Percentiles rank a stretch among this genome's conserved stretches.
These are phyloP conservation scores for Austrolebias charrua DNA, from an alignment of 2,797 vertebrate species.

Conservation along the genomic window DNA sequence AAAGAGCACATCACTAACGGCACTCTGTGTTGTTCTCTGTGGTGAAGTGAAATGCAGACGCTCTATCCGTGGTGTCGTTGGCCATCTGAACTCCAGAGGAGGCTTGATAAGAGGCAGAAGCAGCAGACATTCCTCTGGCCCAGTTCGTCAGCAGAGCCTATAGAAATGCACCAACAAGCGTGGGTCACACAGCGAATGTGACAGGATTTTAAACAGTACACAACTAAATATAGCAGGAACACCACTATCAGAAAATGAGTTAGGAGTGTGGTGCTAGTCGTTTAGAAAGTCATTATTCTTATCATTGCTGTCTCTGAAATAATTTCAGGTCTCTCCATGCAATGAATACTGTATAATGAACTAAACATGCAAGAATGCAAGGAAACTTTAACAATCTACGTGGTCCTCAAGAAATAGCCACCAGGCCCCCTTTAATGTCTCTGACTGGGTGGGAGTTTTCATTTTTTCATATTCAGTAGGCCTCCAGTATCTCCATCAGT, in stretches of 20 bases:
- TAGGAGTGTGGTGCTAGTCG: conserved; percentile 82
- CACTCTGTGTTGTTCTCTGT: conserved; percentile 27
- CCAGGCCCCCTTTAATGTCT: conserved; percentile 62
- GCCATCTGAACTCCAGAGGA: conserved; percentile 71
- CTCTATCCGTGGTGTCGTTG: conserved; percentile 59
- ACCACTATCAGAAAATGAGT: conserved; percentile 87
- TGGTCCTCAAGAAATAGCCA: conserved; percentile 66
- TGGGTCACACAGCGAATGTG: conserved; percentile 79
- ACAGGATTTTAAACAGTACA: conserved; percentile 86
- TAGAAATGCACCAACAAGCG: conserved; percentile 72
- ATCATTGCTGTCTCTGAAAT: conserved; percentile 86
- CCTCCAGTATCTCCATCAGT: conserved; percentile 64
- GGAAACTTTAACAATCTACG: conserved; percentile 78
- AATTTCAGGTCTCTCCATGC: conserved; percentile 85
- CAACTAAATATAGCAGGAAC: conserved; percentile 84
- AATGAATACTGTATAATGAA: conserved; percentile 87
- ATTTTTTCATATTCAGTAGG: conserved; percentile 70
- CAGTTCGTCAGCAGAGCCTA: conserved; percentile 67
- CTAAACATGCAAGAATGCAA: conserved; percentile 77
- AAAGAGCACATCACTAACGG: conserved; percentile 22
- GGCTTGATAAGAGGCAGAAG: conserved; percentile 65
- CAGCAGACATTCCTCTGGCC: conserved; percentile 64
- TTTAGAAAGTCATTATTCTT: conserved; percentile 89
- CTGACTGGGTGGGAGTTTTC: conserved; percentile 54
- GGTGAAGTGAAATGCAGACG: conserved; percentile 35